These are phyloP conservation scores for Chloroceryle aenea DNA, from an alignment of 2,113 vertebrate species.

Conservation along the genomic window DNA sequence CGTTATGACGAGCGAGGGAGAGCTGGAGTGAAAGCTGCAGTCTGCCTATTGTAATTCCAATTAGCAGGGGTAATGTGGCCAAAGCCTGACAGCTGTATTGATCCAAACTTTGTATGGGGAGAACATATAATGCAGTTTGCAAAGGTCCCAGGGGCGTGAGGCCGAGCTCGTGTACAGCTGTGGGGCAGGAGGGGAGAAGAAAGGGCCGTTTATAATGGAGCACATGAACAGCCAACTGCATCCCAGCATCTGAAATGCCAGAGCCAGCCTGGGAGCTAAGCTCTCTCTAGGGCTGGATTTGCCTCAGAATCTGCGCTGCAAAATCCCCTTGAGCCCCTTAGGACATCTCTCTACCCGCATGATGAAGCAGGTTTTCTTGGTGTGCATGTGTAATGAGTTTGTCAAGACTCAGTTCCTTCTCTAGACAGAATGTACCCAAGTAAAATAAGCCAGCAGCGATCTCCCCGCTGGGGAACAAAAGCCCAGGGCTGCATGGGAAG, in stretches of 20 bases:
- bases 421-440: not conserved
- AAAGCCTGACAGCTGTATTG: constrained; percentile 38
- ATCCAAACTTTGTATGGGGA: not conserved
- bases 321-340: not conserved
- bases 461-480: not conserved
- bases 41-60: constrained; percentile 42
- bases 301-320: not conserved
- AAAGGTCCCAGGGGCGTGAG: not conserved
- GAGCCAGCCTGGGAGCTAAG: not conserved
- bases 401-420: not conserved
- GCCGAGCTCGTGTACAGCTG: not conserved
- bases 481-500: not conserved
- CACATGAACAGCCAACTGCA: not conserved
- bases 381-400: not conserved
- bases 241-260: not conserved
- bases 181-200: not conserved
- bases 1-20: constrained; percentile 33
- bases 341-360: not conserved
- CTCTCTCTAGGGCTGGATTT: not conserved
- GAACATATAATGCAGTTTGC: not conserved
- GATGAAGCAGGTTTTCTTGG: not conserved
- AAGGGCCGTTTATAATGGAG: not conserved
- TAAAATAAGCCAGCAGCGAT: not conserved
- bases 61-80: constrained; percentile 39
- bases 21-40: constrained; percentile 43